These are phyloP conservation scores for Phoxinus dragarum DNA, from an alignment of 2,797 vertebrate species.

Conservation along the genomic window DNA sequence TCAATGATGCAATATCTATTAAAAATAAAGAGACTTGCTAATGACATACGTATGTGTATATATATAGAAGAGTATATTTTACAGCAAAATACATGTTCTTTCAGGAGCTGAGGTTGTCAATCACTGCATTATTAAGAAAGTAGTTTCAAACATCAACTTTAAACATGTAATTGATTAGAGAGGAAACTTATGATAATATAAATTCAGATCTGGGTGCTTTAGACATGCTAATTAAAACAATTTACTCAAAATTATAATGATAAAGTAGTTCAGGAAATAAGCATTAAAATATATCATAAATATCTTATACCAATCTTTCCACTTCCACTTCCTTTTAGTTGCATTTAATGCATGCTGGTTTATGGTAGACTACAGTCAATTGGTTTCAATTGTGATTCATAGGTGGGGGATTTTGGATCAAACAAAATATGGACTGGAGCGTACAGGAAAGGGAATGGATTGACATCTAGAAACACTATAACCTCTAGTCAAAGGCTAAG, in stretches of 20 bases:
- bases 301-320: neutral
- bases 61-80: neutral
- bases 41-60: neutral
- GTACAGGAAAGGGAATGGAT: neutral
- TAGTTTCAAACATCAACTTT: neutral
- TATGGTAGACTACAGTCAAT: neutral
- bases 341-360: neutral
- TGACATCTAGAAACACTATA: neutral
- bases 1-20: neutral
- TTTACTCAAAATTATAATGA: slow-evolving; percentile 16
- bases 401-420: neutral
- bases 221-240: slow-evolving; percentile 50
- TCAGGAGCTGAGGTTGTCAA: neutral
- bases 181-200: slow-evolving; percentile 43
- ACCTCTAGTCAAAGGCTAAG: neutral
- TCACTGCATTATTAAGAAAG: neutral
- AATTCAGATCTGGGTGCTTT: slow-evolving; percentile 18
- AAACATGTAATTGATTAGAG: neutral
- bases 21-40: neutral
- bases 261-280: neutral
- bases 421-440: neutral
- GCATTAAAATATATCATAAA: neutral
- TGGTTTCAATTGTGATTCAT: neutral
- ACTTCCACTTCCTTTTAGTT: neutral
- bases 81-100: neutral